Percentiles rank a stretch among this genome's conserved stretches.
Evolutionary conservation across 2,797 vertebrate genomes (phyloP).

Genomic region (Intellagama lesueurii): DNA sequence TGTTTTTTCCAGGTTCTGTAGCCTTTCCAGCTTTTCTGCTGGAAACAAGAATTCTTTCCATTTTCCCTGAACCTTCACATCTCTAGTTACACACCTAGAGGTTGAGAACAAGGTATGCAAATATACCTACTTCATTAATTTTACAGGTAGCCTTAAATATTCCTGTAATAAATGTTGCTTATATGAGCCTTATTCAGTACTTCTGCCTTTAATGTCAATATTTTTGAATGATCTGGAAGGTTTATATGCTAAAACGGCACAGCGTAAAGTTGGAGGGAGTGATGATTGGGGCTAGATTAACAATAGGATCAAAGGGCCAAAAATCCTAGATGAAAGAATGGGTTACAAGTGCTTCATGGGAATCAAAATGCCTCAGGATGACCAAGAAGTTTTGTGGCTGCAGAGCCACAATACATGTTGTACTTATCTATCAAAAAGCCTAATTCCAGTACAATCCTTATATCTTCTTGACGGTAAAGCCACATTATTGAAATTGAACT

Average conservation of each 20-base stretch:
- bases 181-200: background rate
- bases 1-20: too few species aligned
- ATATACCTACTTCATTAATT: background rate
- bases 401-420: background rate
- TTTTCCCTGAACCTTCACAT: too few species aligned
- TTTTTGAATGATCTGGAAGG: background rate
- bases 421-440: background rate
- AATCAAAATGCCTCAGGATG: background rate
- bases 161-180: too few species aligned
- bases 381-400: too few species aligned
- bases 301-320: background rate
- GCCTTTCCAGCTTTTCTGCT: too few species aligned
- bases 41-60: too few species aligned
- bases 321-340: background rate
- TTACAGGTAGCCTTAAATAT: background rate
- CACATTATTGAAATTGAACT: background rate
- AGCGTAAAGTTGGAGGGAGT: background rate
- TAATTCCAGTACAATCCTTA: background rate
- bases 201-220: background rate
- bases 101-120: background rate
- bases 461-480: background rate
- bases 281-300: background rate
- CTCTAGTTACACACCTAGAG: background rate
- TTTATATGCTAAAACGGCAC: background rate
- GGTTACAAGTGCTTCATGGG: background rate